A percentile compares a stretch with the other conserved stretches of the same genome.
Evolutionary conservation across 2,888 invertebrate genomes (phyloP).

Genomic region (Cephus pygmeus): DNA sequence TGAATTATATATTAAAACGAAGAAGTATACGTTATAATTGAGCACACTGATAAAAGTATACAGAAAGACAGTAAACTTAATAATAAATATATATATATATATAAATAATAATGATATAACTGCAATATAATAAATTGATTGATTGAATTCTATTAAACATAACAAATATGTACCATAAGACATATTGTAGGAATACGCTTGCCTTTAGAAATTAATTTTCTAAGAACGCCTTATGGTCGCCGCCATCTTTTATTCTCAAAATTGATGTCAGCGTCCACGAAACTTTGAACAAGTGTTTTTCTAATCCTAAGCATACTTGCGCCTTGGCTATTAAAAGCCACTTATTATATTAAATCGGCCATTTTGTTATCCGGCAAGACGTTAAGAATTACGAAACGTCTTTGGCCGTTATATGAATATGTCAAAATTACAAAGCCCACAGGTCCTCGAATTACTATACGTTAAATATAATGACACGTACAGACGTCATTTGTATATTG

Average conservation of each 20-base stretch:
- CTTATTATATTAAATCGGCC: not conserved
- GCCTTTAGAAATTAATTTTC: not conserved
- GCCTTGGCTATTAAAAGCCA: not conserved
- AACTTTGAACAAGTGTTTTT: not conserved
- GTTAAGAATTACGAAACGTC: not conserved
- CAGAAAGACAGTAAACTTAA: not conserved
- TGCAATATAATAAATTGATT: not conserved
- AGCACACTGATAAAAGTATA: not conserved
- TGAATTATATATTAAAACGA: not conserved
- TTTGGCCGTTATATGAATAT: not conserved
- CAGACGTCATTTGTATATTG: not conserved
- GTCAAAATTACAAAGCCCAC: not conserved
- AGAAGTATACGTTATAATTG: not conserved
- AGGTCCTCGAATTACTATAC: not conserved
- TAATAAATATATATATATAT: not conserved
- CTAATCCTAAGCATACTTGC: not conserved
- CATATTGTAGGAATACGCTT: not conserved
- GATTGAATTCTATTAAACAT: not conserved
- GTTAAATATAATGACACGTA: not conserved
- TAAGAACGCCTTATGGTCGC: not conserved
- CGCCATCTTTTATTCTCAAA: not conserved
- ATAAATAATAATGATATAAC: not conserved
- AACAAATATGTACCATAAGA: too few species aligned
- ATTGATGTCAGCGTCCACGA: not conserved
- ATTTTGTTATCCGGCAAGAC: not conserved